Evolutionary conservation across 2,113 vertebrate species (phyloP), one percentile per base, ranked within the genome.

Genomic region (Rhinoderma darwinii): DNA sequence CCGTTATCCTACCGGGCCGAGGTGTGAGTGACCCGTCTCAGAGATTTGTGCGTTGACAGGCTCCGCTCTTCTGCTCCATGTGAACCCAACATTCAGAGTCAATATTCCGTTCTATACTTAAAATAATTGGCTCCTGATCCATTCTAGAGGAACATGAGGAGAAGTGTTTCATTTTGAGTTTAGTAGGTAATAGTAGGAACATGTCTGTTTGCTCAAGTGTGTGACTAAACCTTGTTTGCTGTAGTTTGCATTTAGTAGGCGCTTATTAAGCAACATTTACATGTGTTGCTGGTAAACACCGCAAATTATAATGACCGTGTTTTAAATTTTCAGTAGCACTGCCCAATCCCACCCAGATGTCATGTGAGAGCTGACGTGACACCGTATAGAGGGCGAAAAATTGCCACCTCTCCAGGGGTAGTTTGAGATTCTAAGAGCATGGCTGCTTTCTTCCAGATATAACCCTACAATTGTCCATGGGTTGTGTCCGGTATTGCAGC

Each of bases 171-270:
- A 43, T 87, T 88, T 41, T 30, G 6, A 30, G 10, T 72, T 43
- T 90, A 54, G 43, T 88, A 43, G 10, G 14, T 80, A 43, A 47
- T 82, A 74, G 47, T 88, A 86, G 87, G 47, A 2, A 78, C 0
- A 8, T 63, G 89, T 73, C 77, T 80, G 27, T 30, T 84, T 89
- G 39, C n/a, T 74, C 85, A n/a, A 3, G 25, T 88, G 37, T 86
- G 47, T 32, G 51, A 35, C 14, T 88, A 82, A 90, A 83, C 37
- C 27, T 4, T 87, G 22, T 27, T 1, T 75, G 70, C 83, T 87
- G 27, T 76, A 0, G 77, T 37, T 30, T 88, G n/a, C 18, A 54
- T 86, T 54, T 51, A 56, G 61, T 41, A 80, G 84, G 30, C 22
- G 44, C 61, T 79, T 77, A 84, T 20, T 43, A 54, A 12, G 25